These are phyloP conservation scores for Sorex maritimensis DNA, from an alignment of 2,797 vertebrate genomes.

Conservation along the genomic window DNA sequence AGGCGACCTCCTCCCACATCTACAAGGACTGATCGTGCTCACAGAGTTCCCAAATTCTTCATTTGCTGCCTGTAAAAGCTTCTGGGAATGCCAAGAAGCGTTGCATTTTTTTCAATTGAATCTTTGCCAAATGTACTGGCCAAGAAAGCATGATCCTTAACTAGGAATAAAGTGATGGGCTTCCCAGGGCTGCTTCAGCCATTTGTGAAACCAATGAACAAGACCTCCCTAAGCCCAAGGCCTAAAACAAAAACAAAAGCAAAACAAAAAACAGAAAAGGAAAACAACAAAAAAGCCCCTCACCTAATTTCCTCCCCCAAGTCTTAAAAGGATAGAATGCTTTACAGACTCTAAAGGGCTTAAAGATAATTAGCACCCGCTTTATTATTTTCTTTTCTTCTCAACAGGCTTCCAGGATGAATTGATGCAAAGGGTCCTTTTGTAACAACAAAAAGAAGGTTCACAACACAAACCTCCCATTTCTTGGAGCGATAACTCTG, in stretches of 20 bases:
- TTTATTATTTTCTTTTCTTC: neutral
- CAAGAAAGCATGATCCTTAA: neutral
- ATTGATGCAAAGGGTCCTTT: slow-evolving; percentile 1
- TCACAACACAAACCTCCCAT: neutral
- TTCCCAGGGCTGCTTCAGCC: neutral
- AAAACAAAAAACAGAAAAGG: neutral
- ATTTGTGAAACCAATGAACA: slow-evolving; percentile 25
- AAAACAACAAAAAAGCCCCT: neutral
- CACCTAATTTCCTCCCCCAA: neutral
- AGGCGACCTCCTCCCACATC: neutral
- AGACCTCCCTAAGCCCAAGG: neutral
- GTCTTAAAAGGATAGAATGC: slow-evolving; percentile 10
- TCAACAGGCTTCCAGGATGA: neutral
- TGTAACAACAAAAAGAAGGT: neutral
- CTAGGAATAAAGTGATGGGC: neutral
- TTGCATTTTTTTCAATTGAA: slow-evolving; percentile 45
- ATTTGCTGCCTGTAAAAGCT: slow-evolving; percentile 10
- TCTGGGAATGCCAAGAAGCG: neutral
- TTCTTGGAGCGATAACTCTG: slow-evolving; percentile 26
- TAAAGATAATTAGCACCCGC: neutral
- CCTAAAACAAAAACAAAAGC: neutral
- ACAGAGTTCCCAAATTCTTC: neutral
- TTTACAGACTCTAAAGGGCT: slow-evolving; percentile 34
- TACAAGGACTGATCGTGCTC: neutral
- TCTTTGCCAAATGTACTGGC: slow-evolving; percentile 5